These are phyloP conservation scores for Oxyteleia sp. DNA, from an alignment of 2,888 invertebrate species.

Conservation along the genomic window DNA sequence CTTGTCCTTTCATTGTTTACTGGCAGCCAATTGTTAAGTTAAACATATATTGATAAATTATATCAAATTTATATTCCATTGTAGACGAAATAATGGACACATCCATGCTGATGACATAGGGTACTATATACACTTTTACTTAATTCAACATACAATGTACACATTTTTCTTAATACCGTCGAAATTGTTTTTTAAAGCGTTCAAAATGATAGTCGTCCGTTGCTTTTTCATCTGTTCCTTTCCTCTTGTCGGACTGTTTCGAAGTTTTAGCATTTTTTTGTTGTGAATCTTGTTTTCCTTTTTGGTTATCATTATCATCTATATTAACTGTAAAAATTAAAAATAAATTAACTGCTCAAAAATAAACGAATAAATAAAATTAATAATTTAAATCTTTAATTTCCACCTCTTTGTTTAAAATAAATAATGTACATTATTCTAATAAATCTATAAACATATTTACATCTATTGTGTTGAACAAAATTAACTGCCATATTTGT, in stretches of 20 bases:
- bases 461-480: constrained; percentile 98
- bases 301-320: constrained; percentile 90
- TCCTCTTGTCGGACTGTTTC: constrained; percentile 89
- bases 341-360: too few species aligned
- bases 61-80: too few species aligned
- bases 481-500: constrained; percentile 99
- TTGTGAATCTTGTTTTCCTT: constrained; percentile 89
- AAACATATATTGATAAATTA: too few species aligned
- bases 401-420: too few species aligned
- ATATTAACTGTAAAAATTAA: constrained; percentile 94
- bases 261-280: constrained; percentile 84
- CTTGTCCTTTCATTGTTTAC: too few species aligned
- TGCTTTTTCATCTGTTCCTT: constrained; percentile 95
- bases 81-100: too few species aligned
- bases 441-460: constrained; percentile 82
- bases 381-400: too few species aligned
- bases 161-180: constrained; percentile 94
- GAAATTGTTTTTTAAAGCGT: constrained; percentile 98
- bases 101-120: too few species aligned
- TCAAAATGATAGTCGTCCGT: constrained; percentile 99
- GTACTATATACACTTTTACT: too few species aligned
- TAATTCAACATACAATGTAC: too few species aligned
- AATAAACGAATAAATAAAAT: too few species aligned
- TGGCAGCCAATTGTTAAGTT: too few species aligned
- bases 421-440: neutral